These are phyloP conservation scores for Latrodectus hesperus DNA, from an alignment of 2,888 invertebrate genomes.

Conservation along the genomic window DNA sequence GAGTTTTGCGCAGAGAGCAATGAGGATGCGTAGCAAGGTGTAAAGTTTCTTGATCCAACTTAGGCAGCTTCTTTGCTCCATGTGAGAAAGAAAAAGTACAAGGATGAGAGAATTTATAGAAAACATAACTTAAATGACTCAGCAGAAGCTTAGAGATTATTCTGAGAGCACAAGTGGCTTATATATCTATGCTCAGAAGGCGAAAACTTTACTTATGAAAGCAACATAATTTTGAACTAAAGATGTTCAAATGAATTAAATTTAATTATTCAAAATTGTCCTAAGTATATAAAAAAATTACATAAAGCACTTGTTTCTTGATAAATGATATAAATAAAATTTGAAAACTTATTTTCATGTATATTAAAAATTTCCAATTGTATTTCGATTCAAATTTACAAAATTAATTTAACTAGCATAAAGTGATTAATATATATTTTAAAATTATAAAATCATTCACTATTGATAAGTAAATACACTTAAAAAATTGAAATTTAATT, in stretches of 20 bases:
- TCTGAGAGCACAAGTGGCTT: background rate
- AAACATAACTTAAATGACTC: slow-evolving; percentile 5
- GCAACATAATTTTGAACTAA: background rate
- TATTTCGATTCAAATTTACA: no score
- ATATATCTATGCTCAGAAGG: background rate
- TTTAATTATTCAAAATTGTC: background rate
- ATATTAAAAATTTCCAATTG: no score
- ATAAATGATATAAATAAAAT: no score
- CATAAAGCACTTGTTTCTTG: no score
- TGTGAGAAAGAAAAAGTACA: background rate
- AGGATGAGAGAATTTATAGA: background rate
- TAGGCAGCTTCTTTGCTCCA: background rate
- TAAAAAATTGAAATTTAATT: no score
- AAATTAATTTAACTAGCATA: no score
- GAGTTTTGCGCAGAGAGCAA: slow-evolving; percentile 19
- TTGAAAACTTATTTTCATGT: no score
- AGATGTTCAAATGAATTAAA: background rate
- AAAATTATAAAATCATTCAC: no score
- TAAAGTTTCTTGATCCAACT: background rate
- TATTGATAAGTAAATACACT: no score
- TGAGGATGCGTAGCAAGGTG: background rate
- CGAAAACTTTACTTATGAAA: background rate
- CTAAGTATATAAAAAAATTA: no score
- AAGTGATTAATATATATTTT: no score
- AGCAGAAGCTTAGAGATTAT: background rate